These are phyloP conservation scores for Rhagium mordax DNA, from an alignment of 2,888 invertebrate species.

Conservation along the genomic window DNA sequence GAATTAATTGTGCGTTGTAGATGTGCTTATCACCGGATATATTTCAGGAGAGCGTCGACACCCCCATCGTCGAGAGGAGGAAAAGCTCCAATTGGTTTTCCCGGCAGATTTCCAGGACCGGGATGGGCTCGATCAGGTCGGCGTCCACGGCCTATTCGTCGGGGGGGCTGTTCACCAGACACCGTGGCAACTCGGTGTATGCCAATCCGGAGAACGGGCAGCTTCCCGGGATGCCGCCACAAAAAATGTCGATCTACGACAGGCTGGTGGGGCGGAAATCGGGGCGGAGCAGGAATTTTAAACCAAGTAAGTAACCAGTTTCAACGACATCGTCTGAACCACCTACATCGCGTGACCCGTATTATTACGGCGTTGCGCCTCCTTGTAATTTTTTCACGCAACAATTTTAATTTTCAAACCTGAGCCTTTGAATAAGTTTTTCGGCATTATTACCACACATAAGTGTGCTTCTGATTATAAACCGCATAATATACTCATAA, in stretches of 20 bases:
- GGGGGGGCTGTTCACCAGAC: conserved; percentile 82
- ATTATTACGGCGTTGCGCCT: too few species aligned
- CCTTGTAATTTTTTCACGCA: too few species aligned
- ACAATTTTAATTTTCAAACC: too few species aligned
- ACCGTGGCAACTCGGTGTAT: conserved; percentile 84
- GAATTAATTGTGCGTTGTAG: background rate
- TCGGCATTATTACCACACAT: background rate
- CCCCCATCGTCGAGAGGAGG: conserved; percentile 87
- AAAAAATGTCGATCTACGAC: conserved; percentile 88
- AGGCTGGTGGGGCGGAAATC: conserved; percentile 87
- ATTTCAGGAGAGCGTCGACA: conserved; percentile 89
- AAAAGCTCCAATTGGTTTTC: conserved; percentile 88
- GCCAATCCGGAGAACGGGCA: conserved; percentile 72
- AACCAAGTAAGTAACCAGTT: conserved; percentile 48
- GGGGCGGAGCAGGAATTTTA: conserved; percentile 71
- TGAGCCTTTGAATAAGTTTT: too few species aligned
- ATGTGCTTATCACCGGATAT: background rate
- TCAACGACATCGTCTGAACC: too few species aligned
- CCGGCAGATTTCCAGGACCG: conserved; percentile 85
- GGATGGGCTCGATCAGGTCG: conserved; percentile 89
- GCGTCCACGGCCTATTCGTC: conserved; percentile 90
- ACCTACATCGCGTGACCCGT: background rate
- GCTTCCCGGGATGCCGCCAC: conserved; percentile 72
- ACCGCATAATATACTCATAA: background rate
- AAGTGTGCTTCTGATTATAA: background rate